Evolutionary conservation across 2,113 vertebrate species (phyloP), one percentile per base, ranked within the genome.

Genomic region (Neodon shergylaensis): DNA sequence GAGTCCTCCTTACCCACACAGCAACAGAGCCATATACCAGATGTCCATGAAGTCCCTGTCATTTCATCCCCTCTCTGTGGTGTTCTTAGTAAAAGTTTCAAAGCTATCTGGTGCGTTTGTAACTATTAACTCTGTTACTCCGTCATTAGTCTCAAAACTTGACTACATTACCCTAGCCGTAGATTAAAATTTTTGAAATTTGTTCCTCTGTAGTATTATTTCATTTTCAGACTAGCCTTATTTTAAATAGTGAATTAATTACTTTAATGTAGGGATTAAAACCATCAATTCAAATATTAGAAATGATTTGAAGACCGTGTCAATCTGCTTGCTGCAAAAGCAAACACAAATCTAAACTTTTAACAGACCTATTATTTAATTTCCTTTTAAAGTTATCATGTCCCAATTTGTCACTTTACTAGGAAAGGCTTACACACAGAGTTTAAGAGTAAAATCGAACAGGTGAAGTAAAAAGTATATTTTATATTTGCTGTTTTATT

Each of bases 321-420:
- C 58, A 89, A 33, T 92, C 73, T 93, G 24, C 42, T 39, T 94
- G 22, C 39, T 87, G n/a, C 54, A 91, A 95, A 85, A 42, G n/a
- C 85, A 92, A 92, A 95, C 24, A 28, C 84, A 39, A 73, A 82
- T 92, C 13, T 74, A 19, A 44, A 8, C 95, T 26, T 85, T 94
- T 11, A 68, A 22, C 54, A 73, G 10, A n/a, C 9, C n/a, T 65
- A 42, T 19, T 86, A 54, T 88, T 82, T 92, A 78, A 87, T 86
- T 96, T 14, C 7, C 58, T 54, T 94, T 83, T 82, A 90, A 76
- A 47, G 28, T 88, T 85, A 90, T 19, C 81, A 2, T 5, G 58
- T 65, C 58, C 28, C 77, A 13, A 52, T 84, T 95, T 92, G n/a
- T 83, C 82, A 49, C 61, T 97, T 95, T n/a, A 11, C 47, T 94